Evolutionary conservation across 2,888 invertebrate genomes (phyloP).

Genomic region (Dynastes tityus): DNA sequence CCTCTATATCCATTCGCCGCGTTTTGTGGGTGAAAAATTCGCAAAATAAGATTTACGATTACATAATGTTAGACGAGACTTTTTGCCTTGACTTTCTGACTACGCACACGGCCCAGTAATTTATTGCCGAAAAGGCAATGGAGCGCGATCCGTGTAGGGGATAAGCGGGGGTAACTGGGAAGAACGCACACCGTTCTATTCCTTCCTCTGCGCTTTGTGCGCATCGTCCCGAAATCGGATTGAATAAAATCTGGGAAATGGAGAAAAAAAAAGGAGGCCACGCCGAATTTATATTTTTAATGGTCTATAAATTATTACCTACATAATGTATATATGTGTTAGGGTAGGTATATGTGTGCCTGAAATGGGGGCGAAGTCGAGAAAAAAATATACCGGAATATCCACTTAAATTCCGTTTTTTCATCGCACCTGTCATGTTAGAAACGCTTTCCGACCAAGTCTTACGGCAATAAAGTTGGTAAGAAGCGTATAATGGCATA

Average conservation of each 20-base stretch:
- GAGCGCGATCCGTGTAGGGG: constrained; percentile 19
- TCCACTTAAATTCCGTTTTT: constrained; percentile 37
- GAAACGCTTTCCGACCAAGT: background rate
- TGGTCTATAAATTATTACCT: constrained; percentile 51
- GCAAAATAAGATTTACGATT: constrained; percentile 53
- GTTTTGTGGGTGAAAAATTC: constrained; percentile 49
- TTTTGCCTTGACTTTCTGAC: constrained; percentile 51
- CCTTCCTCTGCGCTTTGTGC: background rate
- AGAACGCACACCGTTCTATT: background rate
- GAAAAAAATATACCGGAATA: constrained; percentile 36
- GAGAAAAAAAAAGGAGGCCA: constrained; percentile 9
- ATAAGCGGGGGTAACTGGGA: too few relatives aligned
- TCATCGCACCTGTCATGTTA: constrained; percentile 14
- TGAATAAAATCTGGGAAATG: constrained; percentile 49
- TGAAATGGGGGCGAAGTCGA: background rate
- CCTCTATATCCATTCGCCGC: too few relatives aligned
- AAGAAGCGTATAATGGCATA: too few relatives aligned
- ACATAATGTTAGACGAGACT: constrained; percentile 52
- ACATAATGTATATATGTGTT: background rate
- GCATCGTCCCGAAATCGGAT: constrained; percentile 41
- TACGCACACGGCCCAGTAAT: constrained; percentile 47
- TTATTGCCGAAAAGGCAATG: constrained; percentile 50
- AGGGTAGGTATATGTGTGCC: background rate
- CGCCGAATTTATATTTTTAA: constrained; percentile 51
- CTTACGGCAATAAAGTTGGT: too few relatives aligned